phyloP scores from a whole-genome alignment of 1,140 invertebrate genomes.

The Eueides isabella region DNA sequence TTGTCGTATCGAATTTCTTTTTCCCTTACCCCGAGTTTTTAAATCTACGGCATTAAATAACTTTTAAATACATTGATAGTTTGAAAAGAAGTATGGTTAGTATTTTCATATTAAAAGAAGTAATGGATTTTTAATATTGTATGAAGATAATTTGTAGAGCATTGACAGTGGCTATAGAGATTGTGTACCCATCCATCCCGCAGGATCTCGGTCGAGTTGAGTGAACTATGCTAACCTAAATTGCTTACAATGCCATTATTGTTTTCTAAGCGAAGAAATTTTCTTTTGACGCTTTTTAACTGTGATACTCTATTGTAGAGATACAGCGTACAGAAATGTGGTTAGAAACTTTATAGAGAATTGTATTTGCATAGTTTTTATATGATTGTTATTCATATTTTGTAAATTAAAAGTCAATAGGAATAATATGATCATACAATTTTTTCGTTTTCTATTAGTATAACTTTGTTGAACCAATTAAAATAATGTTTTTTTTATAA shows the following conservation, averaged over 20 bases:
- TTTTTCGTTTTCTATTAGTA: too few species aligned
- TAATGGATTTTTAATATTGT: conserved; percentile 45
- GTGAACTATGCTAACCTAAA: conserved; percentile 77
- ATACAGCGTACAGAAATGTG: conserved; percentile 48
- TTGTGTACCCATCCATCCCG: conserved; percentile 56
- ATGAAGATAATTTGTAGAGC: not conserved
- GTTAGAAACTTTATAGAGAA: conserved; percentile 20
- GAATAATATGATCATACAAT: too few species aligned
- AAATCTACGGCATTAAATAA: not conserved
- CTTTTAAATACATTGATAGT: conserved; percentile 42
- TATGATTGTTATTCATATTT: not conserved
- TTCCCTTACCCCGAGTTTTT: conserved; percentile 37
- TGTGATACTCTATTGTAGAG: conserved; percentile 55
- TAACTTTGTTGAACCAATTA: too few species aligned
- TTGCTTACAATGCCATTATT: conserved; percentile 71
- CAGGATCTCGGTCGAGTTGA: conserved; percentile 64
- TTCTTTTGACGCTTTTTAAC: conserved; percentile 63
- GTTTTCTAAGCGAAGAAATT: conserved; percentile 65
- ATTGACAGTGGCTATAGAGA: not conserved
- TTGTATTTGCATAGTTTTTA: not conserved
- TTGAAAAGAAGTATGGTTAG: not conserved
- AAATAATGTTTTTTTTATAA: too few species aligned
- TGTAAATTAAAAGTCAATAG: not conserved
- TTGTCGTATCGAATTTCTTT: conserved; percentile 67
- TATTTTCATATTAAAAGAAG: conserved; percentile 28